Percentiles rank a stretch among this genome's conserved stretches.
Evolutionary conservation across 1,140 invertebrate genomes (phyloP).

Genomic region (Nymphalis io): DNA sequence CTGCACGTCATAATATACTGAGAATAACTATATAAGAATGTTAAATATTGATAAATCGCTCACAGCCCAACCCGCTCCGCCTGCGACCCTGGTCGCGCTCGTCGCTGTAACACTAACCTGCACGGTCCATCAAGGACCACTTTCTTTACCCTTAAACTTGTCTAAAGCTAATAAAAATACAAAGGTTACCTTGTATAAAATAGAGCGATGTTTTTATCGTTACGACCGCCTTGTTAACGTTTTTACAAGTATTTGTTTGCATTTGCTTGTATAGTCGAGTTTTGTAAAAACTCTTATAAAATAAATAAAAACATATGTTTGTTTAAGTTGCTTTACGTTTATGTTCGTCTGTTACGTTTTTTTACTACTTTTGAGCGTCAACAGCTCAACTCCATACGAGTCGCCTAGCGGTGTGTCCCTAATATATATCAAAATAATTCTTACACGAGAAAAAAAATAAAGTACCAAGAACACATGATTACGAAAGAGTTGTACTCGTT

Average conservation of each 20-base stretch:
- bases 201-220: background rate
- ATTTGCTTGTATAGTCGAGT: background rate
- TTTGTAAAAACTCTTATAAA: background rate
- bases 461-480: slow-evolving; percentile 7
- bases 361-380: too few species aligned
- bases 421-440: too few species aligned
- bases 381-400: too few species aligned
- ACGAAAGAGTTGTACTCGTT: slow-evolving; percentile 3
- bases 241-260: slow-evolving; percentile 1
- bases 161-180: slow-evolving; percentile 24
- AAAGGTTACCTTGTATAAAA: slow-evolving; percentile 10
- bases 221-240: background rate
- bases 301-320: background rate
- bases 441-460: background rate
- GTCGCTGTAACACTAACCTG: slow-evolving; percentile 19
- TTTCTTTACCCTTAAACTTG: slow-evolving; percentile 22
- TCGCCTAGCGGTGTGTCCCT: too few species aligned
- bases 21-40: too few species aligned
- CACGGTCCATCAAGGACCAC: slow-evolving; percentile 12
- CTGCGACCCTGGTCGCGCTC: background rate
- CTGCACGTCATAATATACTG: too few species aligned
- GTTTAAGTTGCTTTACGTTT: too few species aligned
- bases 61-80: background rate
- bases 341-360: too few species aligned
- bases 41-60: background rate